These are phyloP conservation scores for Noctuana brunneofusca DNA, from an alignment of 2,888 invertebrate species.

Conservation along the genomic window DNA sequence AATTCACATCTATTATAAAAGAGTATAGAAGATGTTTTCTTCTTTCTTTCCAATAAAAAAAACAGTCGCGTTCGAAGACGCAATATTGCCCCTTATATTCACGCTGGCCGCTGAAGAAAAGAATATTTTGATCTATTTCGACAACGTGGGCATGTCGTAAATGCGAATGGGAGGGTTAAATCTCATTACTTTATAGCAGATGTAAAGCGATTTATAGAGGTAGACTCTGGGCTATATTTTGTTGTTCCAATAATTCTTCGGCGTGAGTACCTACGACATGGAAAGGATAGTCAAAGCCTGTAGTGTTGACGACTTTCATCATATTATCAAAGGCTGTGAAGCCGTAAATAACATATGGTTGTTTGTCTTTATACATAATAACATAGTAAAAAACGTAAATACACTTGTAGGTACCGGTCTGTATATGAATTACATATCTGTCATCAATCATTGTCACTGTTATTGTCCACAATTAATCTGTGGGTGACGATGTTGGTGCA, in stretches of 20 bases:
- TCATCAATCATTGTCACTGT: too few species aligned
- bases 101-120: conserved; percentile 38
- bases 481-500: too few species aligned
- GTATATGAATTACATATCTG: too few species aligned
- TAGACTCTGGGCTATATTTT: conserved; percentile 68
- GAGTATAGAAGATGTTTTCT: too few species aligned
- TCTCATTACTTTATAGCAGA: conserved; percentile 80
- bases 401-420: too few species aligned
- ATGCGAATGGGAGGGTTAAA: conserved; percentile 75
- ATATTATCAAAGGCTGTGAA: too few species aligned
- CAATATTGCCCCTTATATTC: background rate
- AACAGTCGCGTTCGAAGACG: background rate
- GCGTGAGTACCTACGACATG: conserved; percentile 44
- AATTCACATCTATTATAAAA: too few species aligned
- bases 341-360: too few species aligned
- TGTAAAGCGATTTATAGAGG: conserved; percentile 77
- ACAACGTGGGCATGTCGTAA: conserved; percentile 66
- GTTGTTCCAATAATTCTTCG: conserved; percentile 75
- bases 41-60: too few species aligned
- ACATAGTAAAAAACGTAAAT: too few species aligned
- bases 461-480: too few species aligned
- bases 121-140: conserved; percentile 68
- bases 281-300: background rate
- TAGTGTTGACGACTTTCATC: background rate
- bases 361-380: too few species aligned